These are phyloP conservation scores for Drosophila merina DNA, from an alignment of 2,888 invertebrate species.

Conservation along the genomic window DNA sequence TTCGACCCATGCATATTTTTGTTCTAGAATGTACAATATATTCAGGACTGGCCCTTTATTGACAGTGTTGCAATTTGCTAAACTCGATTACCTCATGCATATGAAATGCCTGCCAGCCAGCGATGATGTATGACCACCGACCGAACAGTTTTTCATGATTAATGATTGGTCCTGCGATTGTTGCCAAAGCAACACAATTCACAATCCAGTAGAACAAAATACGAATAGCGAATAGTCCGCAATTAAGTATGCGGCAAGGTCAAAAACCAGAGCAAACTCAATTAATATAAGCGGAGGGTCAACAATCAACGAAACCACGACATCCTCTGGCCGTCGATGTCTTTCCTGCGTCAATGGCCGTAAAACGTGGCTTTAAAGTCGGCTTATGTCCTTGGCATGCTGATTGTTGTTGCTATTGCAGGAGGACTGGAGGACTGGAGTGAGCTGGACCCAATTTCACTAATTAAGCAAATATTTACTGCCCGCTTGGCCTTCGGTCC, in stretches of 20 bases:
- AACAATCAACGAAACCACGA: conserved; percentile 54
- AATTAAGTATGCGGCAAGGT: conserved; percentile 69
- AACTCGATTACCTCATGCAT: conserved; percentile 71
- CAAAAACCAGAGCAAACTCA: conserved; percentile 72
- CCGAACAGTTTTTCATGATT: conserved; percentile 52
- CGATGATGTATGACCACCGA: conserved; percentile 61
- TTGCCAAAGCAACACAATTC: conserved; percentile 20
- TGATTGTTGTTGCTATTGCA: conserved; percentile 21
- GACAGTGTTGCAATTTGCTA: conserved; percentile 75
- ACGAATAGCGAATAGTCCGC: conserved; percentile 9
- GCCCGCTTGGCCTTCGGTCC: conserved; percentile 30
- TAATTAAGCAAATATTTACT: conserved; percentile 79
- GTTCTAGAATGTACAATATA: conserved; percentile 47
- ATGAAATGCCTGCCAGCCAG: conserved; percentile 48
- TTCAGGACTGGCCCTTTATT: conserved; percentile 63
- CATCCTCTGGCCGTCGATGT: conserved; percentile 13
- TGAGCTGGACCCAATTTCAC: conserved; percentile 63
- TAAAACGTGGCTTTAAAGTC: conserved; percentile 57
- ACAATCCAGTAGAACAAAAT: conserved; percentile 5
- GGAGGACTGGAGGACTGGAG: conserved; percentile 16
- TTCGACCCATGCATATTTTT: conserved; percentile 64
- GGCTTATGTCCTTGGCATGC: conserved; percentile 56
- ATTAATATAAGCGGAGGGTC: conserved; percentile 72
- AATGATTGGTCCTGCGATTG: conserved; percentile 53
- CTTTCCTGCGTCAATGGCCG: conserved; percentile 24